These are phyloP conservation scores for Barbus barbus DNA, from an alignment of 2,113 vertebrate genomes.

Conservation along the genomic window DNA sequence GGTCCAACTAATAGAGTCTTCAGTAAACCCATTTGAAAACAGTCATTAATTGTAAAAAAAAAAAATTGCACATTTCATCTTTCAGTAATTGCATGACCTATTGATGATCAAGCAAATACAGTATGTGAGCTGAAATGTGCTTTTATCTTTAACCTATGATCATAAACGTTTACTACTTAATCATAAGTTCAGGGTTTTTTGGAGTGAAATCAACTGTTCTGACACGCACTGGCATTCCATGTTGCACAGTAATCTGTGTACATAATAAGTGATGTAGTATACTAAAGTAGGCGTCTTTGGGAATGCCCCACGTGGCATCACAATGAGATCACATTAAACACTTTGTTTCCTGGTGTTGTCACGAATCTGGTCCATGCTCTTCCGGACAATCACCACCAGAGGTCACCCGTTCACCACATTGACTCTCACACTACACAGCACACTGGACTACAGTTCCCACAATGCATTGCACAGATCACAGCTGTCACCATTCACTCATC, in stretches of 20 bases:
- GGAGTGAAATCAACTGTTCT: neutral
- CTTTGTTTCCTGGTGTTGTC: neutral
- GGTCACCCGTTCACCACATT: too few relatives aligned
- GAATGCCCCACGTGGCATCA: constrained; percentile 5
- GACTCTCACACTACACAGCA: too few relatives aligned
- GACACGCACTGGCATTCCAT: neutral
- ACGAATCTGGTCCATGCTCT: too few relatives aligned
- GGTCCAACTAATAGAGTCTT: too few relatives aligned
- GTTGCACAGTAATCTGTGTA: neutral
- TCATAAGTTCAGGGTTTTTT: neutral
- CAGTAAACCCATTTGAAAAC: neutral
- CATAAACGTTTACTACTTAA: neutral
- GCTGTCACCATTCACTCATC: too few relatives aligned
- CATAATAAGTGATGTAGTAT: neutral
- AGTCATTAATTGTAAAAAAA: neutral
- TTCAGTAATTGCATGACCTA: neutral
- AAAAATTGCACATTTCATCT: neutral
- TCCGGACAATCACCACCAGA: too few relatives aligned
- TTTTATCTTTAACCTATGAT: neutral
- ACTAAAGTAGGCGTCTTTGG: neutral
- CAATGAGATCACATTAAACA: neutral
- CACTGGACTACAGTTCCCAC: too few relatives aligned
- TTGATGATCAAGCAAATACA: neutral
- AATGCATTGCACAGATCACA: too few relatives aligned
- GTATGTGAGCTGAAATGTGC: neutral